phyloP scores from a whole-genome alignment of 2,113 vertebrate genomes.

The Caranx melampygus region DNA sequence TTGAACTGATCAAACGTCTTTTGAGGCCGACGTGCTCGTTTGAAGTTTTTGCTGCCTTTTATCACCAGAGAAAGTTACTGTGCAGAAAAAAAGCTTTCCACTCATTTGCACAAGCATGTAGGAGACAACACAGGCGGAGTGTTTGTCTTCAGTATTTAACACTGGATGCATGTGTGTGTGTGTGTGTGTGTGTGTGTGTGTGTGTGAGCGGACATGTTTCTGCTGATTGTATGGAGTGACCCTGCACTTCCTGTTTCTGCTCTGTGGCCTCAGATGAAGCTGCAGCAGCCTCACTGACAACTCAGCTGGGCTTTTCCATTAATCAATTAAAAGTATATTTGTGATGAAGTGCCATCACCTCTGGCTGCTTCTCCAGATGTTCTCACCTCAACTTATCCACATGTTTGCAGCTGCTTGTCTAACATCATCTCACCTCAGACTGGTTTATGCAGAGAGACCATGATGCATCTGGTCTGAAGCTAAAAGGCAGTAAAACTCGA shows the following conservation, averaged over 20 bases:
- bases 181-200: constrained; percentile 9
- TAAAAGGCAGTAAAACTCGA: too few relatives aligned
- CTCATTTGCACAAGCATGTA: constrained; percentile 9
- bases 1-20: background rate
- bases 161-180: constrained; percentile 22
- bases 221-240: background rate
- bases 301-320: too few relatives aligned
- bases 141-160: background rate
- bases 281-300: too few relatives aligned
- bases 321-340: too few relatives aligned
- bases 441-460: too few relatives aligned
- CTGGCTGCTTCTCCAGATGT: too few relatives aligned
- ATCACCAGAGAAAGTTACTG: background rate
- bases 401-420: background rate
- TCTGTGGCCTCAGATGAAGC: background rate
- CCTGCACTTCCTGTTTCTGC: constrained; percentile 13
- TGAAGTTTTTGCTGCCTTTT: background rate
- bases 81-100: background rate
- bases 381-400: too few relatives aligned
- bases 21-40: background rate
- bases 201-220: background rate
- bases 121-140: background rate
- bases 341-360: too few relatives aligned
- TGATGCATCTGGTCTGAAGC: too few relatives aligned
- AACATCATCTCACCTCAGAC: background rate